These are phyloP conservation scores for Equus przewalskii DNA, from an alignment of 2,113 vertebrate genomes.

Conservation along the genomic window DNA sequence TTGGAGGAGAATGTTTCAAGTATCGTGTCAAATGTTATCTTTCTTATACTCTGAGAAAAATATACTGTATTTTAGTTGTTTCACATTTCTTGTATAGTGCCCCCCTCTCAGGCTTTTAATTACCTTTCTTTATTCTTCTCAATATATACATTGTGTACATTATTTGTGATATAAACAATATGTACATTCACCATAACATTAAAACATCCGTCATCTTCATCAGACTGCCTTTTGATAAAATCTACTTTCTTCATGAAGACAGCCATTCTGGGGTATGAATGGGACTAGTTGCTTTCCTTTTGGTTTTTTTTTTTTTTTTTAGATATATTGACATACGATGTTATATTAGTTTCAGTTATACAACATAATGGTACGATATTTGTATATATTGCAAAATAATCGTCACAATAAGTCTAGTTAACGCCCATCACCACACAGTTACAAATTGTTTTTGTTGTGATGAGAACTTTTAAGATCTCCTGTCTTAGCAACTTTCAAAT, in stretches of 20 bases:
- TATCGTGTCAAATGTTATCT: not conserved
- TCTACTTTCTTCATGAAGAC: not conserved
- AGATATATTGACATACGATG: not conserved
- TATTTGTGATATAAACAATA: not conserved
- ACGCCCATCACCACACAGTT: too few relatives aligned
- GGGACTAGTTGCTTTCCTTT: not conserved
- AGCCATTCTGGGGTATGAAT: not conserved
- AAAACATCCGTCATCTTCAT: not conserved
- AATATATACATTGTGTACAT: not conserved
- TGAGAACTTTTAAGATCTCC: too few relatives aligned
- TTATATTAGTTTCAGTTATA: too few relatives aligned
- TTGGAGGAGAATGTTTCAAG: not conserved
- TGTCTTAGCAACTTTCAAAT: too few relatives aligned
- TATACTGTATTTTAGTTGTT: not conserved
- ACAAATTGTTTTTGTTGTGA: too few relatives aligned
- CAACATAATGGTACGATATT: too few relatives aligned
- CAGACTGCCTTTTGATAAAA: not conserved
- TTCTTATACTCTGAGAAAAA: not conserved
- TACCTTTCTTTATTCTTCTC: not conserved
- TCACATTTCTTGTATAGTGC: not conserved
- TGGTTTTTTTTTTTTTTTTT: not conserved
- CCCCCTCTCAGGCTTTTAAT: not conserved
- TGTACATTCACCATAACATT: not conserved
- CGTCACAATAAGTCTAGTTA: too few relatives aligned
- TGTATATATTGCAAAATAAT: too few relatives aligned